Evolutionary conservation across 2,113 vertebrate species (phyloP), one percentile per base, ranked within the genome.

Genomic region (Seriola dumerili): DNA sequence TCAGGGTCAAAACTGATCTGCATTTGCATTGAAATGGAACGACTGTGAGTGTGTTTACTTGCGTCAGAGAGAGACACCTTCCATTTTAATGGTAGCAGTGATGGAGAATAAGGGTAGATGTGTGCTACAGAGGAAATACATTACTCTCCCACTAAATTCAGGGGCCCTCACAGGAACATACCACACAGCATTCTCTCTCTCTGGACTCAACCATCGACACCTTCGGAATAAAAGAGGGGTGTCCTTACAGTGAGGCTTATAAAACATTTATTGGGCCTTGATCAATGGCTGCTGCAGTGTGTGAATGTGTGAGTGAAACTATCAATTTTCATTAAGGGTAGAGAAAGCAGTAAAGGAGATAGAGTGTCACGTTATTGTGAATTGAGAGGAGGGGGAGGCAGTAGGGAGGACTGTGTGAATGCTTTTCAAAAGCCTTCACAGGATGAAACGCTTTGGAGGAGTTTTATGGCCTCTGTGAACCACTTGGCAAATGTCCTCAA

Each of bases 291-390:
- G 85, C 71, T 48, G 44, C 67, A 77, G 72, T 46, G 83, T 83
- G 84, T 83, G 80, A 71, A 11, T 71, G 76, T 57, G 72, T 64
- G 74, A 69, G 84, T 32, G 82, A 67, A 76, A 78, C 91, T 89
- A 92, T 88, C 89, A 67, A 81, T 86, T 93, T 88, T 81, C 88
- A 90, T 87, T 93, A 90, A 86, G 81, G 83, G 66, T n/a, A 78
- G 72, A 62, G 77, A 86, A 82, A 88, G 77, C 80, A 90, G 84
- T 81, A 84, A 84, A 87, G 72, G 76, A 84, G 88, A 87, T 91
- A 50, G 73, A 71, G 85, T 94, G 86, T 93, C 92, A 89, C n/a
- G 34, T 85, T 88, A 86, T 81, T 84, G 88, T 93, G 91, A 93
- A 85, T 70, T 90, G 87, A 78, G 67, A 46, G 21, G 74, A 67